phyloP scores from a whole-genome alignment of 92 coral and sea anemone species.

The Porites cylindrica region DNA sequence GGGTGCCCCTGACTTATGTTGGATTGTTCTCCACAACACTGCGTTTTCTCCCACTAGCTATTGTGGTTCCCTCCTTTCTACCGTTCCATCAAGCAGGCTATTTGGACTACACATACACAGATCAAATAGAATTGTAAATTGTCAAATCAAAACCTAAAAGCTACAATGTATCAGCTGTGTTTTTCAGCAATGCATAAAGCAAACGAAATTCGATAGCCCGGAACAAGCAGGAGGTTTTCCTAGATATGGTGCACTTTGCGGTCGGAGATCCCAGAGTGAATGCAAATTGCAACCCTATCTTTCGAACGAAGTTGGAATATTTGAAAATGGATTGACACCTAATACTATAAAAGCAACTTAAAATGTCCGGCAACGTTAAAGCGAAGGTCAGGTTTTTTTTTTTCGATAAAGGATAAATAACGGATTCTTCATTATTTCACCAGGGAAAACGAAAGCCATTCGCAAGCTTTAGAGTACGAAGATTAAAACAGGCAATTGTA shows the following conservation, averaged over 20 bases:
- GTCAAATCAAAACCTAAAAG: background rate
- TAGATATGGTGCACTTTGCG: background rate
- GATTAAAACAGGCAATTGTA: constrained; percentile 30
- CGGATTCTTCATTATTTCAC: constrained; percentile 13
- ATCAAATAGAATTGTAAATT: background rate
- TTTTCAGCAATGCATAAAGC: background rate
- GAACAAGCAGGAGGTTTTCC: constrained; percentile 9
- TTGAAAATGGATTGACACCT: constrained; percentile 36
- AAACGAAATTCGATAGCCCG: constrained; percentile 39
- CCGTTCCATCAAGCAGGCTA: background rate
- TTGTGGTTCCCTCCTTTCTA: background rate
- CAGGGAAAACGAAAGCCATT: constrained; percentile 25
- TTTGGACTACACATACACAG: background rate
- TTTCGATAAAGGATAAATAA: background rate
- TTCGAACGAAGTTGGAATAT: constrained; percentile 17
- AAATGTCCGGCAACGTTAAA: constrained; percentile 34
- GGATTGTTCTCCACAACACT: constrained; percentile 14
- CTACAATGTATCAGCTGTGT: constrained; percentile 2
- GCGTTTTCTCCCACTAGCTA: background rate
- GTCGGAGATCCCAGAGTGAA: background rate
- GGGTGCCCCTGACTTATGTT: too few relatives aligned
- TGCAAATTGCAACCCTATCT: constrained; percentile 7
- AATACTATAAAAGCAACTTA: constrained; percentile 36
- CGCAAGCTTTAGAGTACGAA: constrained; percentile 6
- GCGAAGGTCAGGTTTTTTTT: constrained; percentile 5